Evolutionary conservation across 2,888 invertebrate species (phyloP), one percentile per base, ranked within the genome.

Genomic region (Meghimatium bilineatum): DNA sequence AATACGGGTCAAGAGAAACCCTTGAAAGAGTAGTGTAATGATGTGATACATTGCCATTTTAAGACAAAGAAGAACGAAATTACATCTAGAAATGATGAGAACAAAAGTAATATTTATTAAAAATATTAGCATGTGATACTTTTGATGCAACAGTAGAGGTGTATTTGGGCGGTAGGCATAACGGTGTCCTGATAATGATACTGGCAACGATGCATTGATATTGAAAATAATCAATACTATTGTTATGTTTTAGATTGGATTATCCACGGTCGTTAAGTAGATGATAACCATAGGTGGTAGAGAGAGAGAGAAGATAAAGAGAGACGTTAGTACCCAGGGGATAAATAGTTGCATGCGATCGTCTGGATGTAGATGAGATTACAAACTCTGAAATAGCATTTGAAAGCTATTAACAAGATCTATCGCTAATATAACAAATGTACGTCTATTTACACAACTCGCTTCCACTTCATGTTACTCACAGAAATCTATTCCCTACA

Each of bases 381-480:
- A 71, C 71, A 74, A 32, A 52, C 49, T 20, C 44, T 49, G 29
- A 44, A 34, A 29, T 26, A 23, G 17, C 32, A 52, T 52, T 52
- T 52, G 52, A 74, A 74, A 29, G 52, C 44, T 74, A 32, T 74
- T 49, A 52, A 29, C 74, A 52, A 52, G 49, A 74, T 52, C 32
- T 52, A 74, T 32, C 6, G 52, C 52, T 52, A 52, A 52, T 74
- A 74, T 52, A 52, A 52, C 74, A 74, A 74, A 74, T 74, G 52
- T 56, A 74, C n/a, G 52, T 56, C 32, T 74, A 23, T 74, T 74
- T 74, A 74, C 74, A 52, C 63, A 77, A 44, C 49, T 49, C 38
- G 1, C 38, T 3, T 38, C 63, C 66, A 17, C 66, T 49, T 36
- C 76, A 34, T 26, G 14, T 56, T 32, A 52, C 34, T 34, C 76